Conservation (phyloP, 2,113 vertebrate species). For the Muscicapa adusta region DNA sequence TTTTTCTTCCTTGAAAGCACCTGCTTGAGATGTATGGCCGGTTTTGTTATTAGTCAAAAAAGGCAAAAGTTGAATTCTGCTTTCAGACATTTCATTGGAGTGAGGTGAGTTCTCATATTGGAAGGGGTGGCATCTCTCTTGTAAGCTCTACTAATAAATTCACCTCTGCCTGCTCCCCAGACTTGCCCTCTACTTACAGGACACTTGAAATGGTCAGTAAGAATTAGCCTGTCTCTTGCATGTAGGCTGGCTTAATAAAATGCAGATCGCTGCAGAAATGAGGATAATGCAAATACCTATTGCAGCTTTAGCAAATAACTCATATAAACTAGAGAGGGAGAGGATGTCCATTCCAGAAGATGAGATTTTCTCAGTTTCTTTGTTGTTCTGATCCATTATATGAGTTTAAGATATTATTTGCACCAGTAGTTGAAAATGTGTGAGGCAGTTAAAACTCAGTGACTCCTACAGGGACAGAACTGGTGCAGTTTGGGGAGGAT, state of each 20-base stretch:
- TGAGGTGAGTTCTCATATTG: not conserved
- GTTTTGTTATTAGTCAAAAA: not conserved
- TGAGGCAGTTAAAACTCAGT: not conserved
- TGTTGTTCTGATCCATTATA: not conserved
- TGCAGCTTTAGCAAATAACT: not conserved
- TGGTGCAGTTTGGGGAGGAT: not conserved
- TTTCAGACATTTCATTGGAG: not conserved
- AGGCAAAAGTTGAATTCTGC: not conserved
- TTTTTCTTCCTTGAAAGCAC: slow-evolving; percentile 33
- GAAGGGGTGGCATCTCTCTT: not conserved
- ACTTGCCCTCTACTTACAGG: not conserved
- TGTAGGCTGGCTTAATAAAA: not conserved
- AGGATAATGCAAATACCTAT: not conserved
- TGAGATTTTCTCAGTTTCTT: not conserved
- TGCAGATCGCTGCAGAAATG: not conserved
- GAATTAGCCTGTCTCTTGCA: not conserved
- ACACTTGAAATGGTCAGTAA: not conserved
- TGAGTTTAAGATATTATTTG: not conserved
- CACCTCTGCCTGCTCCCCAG: not conserved
- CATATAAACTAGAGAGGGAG: not conserved
- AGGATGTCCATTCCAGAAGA: not conserved
- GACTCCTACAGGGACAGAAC: not conserved
- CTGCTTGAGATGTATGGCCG: not conserved
- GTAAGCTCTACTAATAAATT: not conserved
- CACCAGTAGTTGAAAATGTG: rapidly evolving